Base-by-base conservation (phyloP, 2,797 vertebrate species). In the Huso huso region DNA sequence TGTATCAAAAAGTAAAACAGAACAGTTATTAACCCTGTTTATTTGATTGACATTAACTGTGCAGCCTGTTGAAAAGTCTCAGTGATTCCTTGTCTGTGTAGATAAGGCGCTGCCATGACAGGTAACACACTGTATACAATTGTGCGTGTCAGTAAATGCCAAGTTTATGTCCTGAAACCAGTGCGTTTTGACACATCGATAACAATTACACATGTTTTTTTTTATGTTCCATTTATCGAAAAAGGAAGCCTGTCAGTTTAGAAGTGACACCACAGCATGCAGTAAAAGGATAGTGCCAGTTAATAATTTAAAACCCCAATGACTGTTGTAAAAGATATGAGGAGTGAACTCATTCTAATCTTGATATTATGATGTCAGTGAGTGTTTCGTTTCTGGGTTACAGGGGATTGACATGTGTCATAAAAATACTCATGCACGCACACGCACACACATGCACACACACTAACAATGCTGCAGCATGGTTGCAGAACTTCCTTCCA, bases 301-400 rank as follows among this genome's bases (percentile, higher is more conserved):
- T 82, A 95, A 94, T 95, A 92, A 96, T 96, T 93, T 79, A 96
- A 78, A 81, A 76, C 77, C 66, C 87, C 93, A 90, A 95, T 95
- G 85, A 94, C 94, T 93, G 86, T 93, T 93, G 91, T 89, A 93
- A 87, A 80, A 84, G 85, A 89, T 87, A 89, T 86, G 84, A 84
- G 84, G 86, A 91, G 81, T 87, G 91, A 91, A 92, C 88, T 91
- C 82, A 66, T 86, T 90, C 88, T 91, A 87, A 91, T 93, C 87
- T 83, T 87, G 87, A 86, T 89, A 87, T 87, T 88, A 81, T 89
- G 86, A 87, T 90, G 88, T 91, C 87, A 86, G 83, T 74, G 81
- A 82, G 90, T 91, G 87, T 94, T 91, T 82, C 76, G 86, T 90
- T 91, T 89, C 90, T 81, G 84, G 81, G 84, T 79, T 79, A 86